Evolutionary conservation across 2,797 vertebrate species (phyloP), one percentile per base, ranked within the genome.

Genomic region (Pipistrellus kuhlii): DNA sequence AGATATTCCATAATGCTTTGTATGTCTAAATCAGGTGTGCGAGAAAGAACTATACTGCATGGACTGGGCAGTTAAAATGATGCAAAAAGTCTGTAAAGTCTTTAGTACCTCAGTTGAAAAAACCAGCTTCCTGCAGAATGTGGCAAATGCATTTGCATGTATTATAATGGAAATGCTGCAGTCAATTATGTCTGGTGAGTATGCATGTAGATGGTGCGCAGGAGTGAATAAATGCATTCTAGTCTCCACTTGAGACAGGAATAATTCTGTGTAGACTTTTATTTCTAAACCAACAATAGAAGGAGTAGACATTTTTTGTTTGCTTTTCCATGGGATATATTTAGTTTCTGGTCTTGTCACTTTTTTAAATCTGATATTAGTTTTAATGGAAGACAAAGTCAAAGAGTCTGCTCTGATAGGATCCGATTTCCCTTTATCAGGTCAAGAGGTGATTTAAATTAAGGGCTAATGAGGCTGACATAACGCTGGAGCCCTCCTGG

Each of bases 11-110:
- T 3, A 14, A 57, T 84, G 7, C 11, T 93, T 86, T 73, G 0
- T 94, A 53, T 66, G 3, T 35, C 0, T 91, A 76, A 84, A 92
- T 0, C 94, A 99, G 99, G 99, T 99, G 85, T 99, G 99, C 23
- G 99, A 99, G 97, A 99, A 99, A 97, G 99, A 99, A 6, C 96
- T 98, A 30, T 99, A 99, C 96, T 98, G 98, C 97, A 99, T 99
- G 99, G 98, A 98, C 91, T 99, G 99, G 99, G 97, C 98, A 0
- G 99, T 99, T 78, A 99, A 98, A 96, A 98, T 99, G 98, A 99
- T 99, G 96, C 98, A 98, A 90, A 98, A 98, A 93, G 97, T 99
- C 97, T 99, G 98, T 96, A 98, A 97, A 35, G 96, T 99, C 59
- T 99, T 99, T 96, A 93, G 41, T 93, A 97, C 97, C 0, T 44